Evolutionary conservation across 2,797 vertebrate genomes (phyloP).

Genomic region (Falco rusticolus): DNA sequence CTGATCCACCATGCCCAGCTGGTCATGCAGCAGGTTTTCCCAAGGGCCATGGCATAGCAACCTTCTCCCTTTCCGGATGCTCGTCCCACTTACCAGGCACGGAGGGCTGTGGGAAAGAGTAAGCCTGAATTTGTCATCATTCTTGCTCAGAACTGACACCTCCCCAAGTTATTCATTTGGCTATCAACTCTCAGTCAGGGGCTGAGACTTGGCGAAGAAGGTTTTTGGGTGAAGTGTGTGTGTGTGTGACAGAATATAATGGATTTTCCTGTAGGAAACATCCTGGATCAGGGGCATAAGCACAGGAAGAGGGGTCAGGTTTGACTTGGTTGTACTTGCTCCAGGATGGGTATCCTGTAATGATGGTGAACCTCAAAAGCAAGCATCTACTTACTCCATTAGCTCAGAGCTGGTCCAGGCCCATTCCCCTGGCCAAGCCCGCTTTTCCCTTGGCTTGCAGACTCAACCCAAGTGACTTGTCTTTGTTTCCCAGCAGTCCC

Average conservation of each 20-base stretch:
- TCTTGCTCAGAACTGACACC: not conserved
- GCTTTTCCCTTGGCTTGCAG: not conserved
- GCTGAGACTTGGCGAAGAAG: conserved; percentile 55
- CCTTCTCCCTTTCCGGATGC: not conserved
- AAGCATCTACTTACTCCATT: not conserved
- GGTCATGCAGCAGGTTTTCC: not conserved
- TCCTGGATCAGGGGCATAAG: not conserved
- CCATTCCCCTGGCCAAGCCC: not conserved
- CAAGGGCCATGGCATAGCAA: not conserved
- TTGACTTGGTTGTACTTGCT: not conserved
- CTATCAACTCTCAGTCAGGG: conserved; percentile 40
- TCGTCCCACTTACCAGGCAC: not conserved
- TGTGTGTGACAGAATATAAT: not conserved
- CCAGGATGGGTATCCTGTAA: not conserved
- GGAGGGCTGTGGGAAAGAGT: not conserved
- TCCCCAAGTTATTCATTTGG: conserved; percentile 5
- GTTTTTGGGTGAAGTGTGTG: not conserved
- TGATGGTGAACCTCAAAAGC: not conserved
- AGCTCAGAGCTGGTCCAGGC: not conserved
- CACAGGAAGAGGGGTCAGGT: not conserved
- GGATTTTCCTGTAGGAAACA: not conserved
- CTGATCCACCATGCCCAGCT: not conserved
- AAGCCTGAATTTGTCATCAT: conserved; percentile 11
- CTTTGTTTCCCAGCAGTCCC: not conserved
- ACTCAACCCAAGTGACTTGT: not conserved